Conservation (phyloP, 30 jellyfish, hydroid and myxozoan species). For the Calvadosia cruxmelitensis region DNA sequence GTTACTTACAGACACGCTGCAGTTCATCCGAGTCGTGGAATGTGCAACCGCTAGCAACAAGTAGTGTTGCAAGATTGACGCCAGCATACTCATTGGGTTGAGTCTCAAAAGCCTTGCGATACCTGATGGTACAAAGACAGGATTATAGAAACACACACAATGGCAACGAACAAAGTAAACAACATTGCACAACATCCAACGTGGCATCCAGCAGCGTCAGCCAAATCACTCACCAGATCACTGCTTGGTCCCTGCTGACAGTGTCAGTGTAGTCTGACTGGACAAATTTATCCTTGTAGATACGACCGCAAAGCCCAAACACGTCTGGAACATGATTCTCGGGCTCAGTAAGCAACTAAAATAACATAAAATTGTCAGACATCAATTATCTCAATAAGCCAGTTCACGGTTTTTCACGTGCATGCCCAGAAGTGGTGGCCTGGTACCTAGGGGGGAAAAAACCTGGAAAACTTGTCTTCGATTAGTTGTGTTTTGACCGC, state of each 20-base stretch:
- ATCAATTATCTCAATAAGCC: too few species aligned
- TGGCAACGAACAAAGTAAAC: neutral
- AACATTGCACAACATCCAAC: neutral
- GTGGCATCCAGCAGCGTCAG: neutral
- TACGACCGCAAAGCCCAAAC: slow-evolving; percentile 87
- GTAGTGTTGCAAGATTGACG: slow-evolving; percentile 74
- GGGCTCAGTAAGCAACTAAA: slow-evolving; percentile 41
- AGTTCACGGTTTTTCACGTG: too few species aligned
- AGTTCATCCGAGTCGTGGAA: slow-evolving; percentile 72
- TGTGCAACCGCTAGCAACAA: slow-evolving; percentile 72
- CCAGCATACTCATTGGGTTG: slow-evolving; percentile 94
- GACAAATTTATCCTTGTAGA: slow-evolving; percentile 67
- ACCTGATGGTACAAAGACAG: too few species aligned
- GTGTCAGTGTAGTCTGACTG: slow-evolving; percentile 56
- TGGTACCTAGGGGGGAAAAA: too few species aligned
- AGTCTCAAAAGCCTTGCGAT: slow-evolving; percentile 74
- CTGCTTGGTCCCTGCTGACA: slow-evolving; percentile 64
- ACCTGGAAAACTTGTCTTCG: too few species aligned
- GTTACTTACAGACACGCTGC: slow-evolving; percentile 89
- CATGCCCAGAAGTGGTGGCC: too few species aligned
- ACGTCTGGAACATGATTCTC: slow-evolving; percentile 86
- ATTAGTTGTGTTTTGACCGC: too few species aligned
- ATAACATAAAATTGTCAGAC: too few species aligned
- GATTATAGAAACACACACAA: too few species aligned
- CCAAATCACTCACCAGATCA: slow-evolving; percentile 49